phyloP scores from a whole-genome alignment of 2,888 invertebrate species.

The Belgica antarctica region DNA sequence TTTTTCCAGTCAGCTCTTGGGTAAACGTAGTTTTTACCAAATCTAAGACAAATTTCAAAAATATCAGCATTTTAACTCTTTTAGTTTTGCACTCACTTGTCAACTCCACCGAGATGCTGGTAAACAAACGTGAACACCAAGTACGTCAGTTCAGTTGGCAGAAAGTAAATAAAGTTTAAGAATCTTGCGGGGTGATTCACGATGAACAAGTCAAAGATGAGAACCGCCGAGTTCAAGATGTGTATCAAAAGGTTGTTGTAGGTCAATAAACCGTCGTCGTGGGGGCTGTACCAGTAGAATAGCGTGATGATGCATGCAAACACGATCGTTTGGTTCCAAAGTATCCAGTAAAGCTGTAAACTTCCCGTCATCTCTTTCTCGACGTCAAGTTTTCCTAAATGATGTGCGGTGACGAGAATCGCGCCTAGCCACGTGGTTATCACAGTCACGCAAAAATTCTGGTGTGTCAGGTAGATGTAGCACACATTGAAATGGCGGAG shows the following conservation, averaged over 20 bases:
- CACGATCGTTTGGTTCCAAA: slow-evolving; percentile 7
- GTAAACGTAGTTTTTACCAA: slow-evolving; percentile 14
- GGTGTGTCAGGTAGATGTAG: slow-evolving; percentile 24
- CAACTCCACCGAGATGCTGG: not conserved
- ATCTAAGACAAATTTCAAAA: not conserved
- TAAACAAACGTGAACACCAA: not conserved
- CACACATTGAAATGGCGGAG: not conserved
- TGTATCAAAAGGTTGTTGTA: slow-evolving; percentile 21
- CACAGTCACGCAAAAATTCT: slow-evolving; percentile 2
- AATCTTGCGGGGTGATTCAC: not conserved
- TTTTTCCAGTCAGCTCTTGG: not conserved
- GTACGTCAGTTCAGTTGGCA: not conserved
- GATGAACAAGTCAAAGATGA: slow-evolving; percentile 2
- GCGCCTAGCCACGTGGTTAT: not conserved
- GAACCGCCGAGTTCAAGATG: slow-evolving; percentile 2
- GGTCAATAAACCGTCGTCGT: too few species aligned
- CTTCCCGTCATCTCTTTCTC: not conserved
- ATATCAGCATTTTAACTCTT: too few species aligned
- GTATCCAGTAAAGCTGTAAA: not conserved
- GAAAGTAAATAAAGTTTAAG: not conserved
- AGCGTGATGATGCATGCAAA: not conserved
- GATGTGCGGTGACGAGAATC: not conserved
- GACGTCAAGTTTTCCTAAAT: not conserved
- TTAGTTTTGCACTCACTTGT: too few species aligned
- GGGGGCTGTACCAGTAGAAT: not conserved